Conservation (phyloP, 2,113 vertebrate genomes). For the Setophaga coronata region DNA sequence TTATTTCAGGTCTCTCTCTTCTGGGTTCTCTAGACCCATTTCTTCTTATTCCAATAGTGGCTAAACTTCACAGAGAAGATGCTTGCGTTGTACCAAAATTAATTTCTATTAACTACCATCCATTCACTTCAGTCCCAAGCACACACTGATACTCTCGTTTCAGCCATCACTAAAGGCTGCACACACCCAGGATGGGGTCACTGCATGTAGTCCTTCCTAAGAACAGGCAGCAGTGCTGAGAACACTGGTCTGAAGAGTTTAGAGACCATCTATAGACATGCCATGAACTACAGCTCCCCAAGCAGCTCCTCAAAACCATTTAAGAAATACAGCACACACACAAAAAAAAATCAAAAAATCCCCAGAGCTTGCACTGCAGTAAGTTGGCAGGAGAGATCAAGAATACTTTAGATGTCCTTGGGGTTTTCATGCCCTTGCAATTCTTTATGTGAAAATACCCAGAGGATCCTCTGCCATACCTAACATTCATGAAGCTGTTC, state of each 20-base stretch:
- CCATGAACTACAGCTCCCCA: background rate
- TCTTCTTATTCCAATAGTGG: background rate
- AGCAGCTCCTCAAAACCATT: background rate
- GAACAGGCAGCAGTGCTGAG: background rate
- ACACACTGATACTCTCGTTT: background rate
- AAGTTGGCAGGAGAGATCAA: background rate
- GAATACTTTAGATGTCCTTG: background rate
- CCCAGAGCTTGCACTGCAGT: background rate
- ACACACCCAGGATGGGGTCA: background rate
- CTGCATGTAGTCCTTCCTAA: background rate
- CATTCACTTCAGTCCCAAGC: background rate
- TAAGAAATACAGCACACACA: background rate
- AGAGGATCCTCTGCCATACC: background rate
- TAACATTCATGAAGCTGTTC: background rate
- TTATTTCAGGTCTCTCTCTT: background rate
- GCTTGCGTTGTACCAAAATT: background rate
- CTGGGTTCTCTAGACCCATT: background rate
- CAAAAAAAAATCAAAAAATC: background rate
- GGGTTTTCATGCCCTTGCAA: background rate
- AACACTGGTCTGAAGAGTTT: background rate
- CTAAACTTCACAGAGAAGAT: background rate
- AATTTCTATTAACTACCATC: background rate
- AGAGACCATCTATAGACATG: fast-evolving
- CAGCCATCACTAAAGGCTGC: background rate
- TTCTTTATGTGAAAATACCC: background rate